Base-by-base conservation (phyloP, 1,140 invertebrate genomes). In the Homalodisca vitripennis region DNA sequence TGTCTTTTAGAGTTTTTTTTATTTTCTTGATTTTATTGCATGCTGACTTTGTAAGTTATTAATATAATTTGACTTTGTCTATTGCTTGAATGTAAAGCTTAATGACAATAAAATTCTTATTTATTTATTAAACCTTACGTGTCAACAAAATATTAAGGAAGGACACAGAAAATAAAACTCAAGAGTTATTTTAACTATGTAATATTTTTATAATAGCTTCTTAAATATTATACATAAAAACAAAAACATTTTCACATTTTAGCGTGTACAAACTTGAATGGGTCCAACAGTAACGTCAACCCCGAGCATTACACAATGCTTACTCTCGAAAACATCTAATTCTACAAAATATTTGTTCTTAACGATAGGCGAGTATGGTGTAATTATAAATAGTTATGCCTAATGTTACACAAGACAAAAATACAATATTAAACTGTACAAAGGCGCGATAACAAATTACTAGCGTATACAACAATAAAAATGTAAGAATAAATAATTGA, bases 361-460 rank as follows among this genome's bases (percentile, higher is more conserved):
- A 51, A 3, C 14, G 14, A 20, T 22, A 51, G 48, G 48, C 48
- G 48, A 51, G 48, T 51, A 51, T 22, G n/a, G 48, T 51, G 48
- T 51, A 20, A 51, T 51, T 20, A 51, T 20, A 20, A 51, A 20
- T 22, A 12, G 17, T 51, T 41, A 41, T 51, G 55, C 27, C 55
- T 60, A 26, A 22, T 12, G 26, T 60, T n/a, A 27, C 29, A 60
- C 48, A 53, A 6, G 55, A 60, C 55, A 60, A 60, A 30, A 60
- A 27, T 51, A 51, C 22, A 60, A 27, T 60, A 60, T 26, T 60
- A 60, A 60, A 60, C 55, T 60, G 55, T 60, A 60, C 55, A 60
- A 60, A 60, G 55, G 55, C 55, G 48, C 22, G 22, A 60, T 24
- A 60, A 60, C 27, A 60, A 60, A 60, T 60, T 10, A 22, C 55